A percentile compares a stretch with the other conserved stretches of the same genome.
Evolutionary conservation across 2,113 vertebrate species (phyloP).

Genomic region (Platycercus adscitus): DNA sequence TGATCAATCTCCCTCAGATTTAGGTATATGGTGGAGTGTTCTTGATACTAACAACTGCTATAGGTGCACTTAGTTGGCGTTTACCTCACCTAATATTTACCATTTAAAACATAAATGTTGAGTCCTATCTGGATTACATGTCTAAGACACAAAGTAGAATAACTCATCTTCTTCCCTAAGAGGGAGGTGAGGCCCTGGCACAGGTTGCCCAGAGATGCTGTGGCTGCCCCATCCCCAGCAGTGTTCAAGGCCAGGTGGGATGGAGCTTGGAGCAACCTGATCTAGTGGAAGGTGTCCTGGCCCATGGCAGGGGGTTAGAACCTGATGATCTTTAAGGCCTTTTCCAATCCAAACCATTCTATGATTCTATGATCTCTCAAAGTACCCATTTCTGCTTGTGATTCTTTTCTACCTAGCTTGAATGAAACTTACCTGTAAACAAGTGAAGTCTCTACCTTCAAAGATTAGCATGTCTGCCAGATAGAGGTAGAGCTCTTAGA

Average conservation of each 20-base stretch:
- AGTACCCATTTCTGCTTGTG: neutral
- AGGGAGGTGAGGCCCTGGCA: neutral
- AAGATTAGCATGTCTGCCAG: neutral
- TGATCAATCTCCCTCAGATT: accelerated
- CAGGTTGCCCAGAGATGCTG: neutral
- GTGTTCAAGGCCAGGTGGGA: neutral
- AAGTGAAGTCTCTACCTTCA: neutral
- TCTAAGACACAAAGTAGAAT: neutral
- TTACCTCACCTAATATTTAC: neutral
- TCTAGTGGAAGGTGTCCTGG: neutral
- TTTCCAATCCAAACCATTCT: neutral
- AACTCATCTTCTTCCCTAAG: neutral
- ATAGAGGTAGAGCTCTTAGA: neutral
- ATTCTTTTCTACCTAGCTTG: neutral
- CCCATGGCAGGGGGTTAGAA: neutral
- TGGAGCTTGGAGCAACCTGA: neutral
- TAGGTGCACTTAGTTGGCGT: neutral
- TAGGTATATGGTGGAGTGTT: neutral
- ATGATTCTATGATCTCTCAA: neutral
- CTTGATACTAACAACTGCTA: neutral
- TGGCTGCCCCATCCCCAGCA: neutral
- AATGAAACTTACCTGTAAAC: neutral
- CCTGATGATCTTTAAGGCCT: neutral
- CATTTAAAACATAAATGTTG: neutral
- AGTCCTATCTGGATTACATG: accelerated